Conservation (phyloP, 2,888 invertebrate genomes). For the Drosophila setosimentum region DNA sequence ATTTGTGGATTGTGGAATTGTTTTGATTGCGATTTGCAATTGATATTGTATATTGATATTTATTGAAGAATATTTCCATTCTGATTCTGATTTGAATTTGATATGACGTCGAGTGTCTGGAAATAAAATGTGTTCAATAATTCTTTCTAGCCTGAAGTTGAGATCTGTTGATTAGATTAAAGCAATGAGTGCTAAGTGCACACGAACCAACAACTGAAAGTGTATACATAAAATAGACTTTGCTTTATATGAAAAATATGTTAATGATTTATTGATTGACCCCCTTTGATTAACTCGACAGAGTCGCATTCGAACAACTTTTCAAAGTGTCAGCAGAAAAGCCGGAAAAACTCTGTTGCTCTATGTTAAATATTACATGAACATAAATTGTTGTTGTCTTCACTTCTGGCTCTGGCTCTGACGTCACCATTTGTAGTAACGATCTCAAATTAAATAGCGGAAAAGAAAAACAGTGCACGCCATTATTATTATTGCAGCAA, state of each 20-base stretch:
- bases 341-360: conserved; percentile 22
- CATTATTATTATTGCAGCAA: background rate
- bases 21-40: background rate
- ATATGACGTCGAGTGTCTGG: background rate
- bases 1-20: background rate
- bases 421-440: conserved; percentile 20
- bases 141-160: background rate
- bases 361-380: background rate
- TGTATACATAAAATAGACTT: background rate
- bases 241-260: background rate
- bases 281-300: background rate
- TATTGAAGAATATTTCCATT: background rate
- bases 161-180: background rate
- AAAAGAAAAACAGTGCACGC: conserved; percentile 28
- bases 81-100: background rate
- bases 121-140: background rate
- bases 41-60: background rate
- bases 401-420: conserved; percentile 14
- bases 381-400: conserved; percentile 15
- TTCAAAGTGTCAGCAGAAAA: conserved; percentile 14
- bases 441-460: conserved; percentile 21
- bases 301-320: conserved; percentile 23
- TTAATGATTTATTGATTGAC: conserved; percentile 2
- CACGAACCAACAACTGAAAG: background rate
- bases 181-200: background rate